Evolutionary conservation across 2,888 invertebrate species (phyloP).

Genomic region (Acronicta leporina): DNA sequence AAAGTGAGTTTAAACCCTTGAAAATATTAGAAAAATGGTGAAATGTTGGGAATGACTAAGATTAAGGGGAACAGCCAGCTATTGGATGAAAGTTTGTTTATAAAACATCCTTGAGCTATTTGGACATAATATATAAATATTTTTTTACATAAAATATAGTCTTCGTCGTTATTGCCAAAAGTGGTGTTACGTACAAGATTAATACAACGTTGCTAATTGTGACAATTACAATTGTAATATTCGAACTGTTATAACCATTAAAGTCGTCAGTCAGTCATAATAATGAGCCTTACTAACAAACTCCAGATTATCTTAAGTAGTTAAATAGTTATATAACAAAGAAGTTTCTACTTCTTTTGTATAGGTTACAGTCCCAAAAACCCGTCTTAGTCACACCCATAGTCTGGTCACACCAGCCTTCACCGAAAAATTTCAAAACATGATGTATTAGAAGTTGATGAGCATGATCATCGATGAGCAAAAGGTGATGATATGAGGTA

Average conservation of each 20-base stretch:
- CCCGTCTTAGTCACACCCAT: conserved; percentile 55
- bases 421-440: conserved; percentile 55
- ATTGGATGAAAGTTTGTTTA: too few species aligned
- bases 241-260: too few species aligned
- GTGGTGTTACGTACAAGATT: not conserved
- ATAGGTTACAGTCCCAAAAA: too few species aligned
- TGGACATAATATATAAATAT: too few species aligned
- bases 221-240: not conserved
- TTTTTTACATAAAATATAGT: too few species aligned
- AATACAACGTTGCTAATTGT: not conserved
- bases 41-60: conserved; percentile 56
- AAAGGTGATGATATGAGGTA: conserved; percentile 62
- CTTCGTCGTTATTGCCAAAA: not conserved
- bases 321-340: too few species aligned
- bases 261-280: too few species aligned
- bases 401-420: conserved; percentile 42
- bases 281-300: too few species aligned
- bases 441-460: conserved; percentile 45
- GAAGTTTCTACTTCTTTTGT: too few species aligned
- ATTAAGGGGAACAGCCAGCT: not conserved
- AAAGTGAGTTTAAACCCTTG: conserved; percentile 53
- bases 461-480: conserved; percentile 59
- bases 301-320: not conserved
- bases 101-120: too few species aligned
- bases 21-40: conserved; percentile 52